Conservation (phyloP, 1,140 invertebrate species). For the Saccostrea cuccullata region DNA sequence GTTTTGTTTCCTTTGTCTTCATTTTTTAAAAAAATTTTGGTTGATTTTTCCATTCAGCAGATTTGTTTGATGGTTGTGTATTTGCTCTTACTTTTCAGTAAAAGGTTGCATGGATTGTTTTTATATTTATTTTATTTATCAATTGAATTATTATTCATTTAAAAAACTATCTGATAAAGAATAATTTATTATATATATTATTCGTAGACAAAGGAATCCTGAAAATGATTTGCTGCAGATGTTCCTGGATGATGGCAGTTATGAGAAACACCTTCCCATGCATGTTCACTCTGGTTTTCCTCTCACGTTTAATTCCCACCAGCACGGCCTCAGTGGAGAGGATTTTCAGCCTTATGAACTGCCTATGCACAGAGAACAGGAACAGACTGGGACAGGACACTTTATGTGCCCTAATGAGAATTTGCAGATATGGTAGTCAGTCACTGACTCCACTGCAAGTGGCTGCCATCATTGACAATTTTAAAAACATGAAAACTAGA, state of each 20-base stretch:
- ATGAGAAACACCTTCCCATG: neutral
- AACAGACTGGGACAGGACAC: slow-evolving; percentile 6
- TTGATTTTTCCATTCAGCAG: neutral
- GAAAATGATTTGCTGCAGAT: neutral
- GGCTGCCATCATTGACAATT: no score
- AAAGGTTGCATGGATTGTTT: neutral
- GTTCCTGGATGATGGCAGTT: neutral
- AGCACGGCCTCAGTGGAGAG: neutral
- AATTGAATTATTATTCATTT: neutral
- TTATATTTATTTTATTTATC: neutral
- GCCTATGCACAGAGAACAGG: neutral
- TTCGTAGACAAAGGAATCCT: neutral
- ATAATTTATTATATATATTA: neutral
- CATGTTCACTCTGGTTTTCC: neutral
- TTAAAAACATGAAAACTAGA: neutral
- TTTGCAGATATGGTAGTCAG: no score
- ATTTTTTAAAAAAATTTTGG: neutral
- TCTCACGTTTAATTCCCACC: neutral
- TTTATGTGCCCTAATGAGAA: no score
- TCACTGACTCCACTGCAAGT: no score
- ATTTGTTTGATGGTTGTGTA: neutral
- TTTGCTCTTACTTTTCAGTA: neutral
- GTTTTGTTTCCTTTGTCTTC: neutral
- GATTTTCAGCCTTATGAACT: slow-evolving; percentile 16
- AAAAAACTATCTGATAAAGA: neutral